These are phyloP conservation scores for Pomacea maculata DNA, from an alignment of 1,140 invertebrate species.

Conservation along the genomic window DNA sequence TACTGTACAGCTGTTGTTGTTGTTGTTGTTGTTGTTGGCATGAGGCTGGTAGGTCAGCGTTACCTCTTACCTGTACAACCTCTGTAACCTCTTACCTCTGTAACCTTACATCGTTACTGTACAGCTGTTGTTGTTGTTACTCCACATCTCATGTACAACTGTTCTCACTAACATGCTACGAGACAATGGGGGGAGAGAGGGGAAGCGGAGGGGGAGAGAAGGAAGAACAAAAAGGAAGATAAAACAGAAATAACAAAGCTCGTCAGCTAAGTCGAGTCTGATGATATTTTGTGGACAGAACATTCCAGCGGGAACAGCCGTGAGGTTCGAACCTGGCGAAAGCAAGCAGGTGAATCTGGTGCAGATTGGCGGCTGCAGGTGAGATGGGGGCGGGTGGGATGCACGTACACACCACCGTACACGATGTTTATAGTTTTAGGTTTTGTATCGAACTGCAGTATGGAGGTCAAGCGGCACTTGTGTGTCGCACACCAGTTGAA, in stretches of 20 bases:
- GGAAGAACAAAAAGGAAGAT: neutral
- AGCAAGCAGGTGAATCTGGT: constrained; percentile 57
- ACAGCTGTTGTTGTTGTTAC: constrained; percentile 37
- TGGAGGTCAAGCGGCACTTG: neutral
- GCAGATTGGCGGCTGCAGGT: constrained; percentile 61
- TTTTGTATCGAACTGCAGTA: neutral
- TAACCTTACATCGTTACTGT: neutral
- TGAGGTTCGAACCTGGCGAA: constrained; percentile 65
- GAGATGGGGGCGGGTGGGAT: constrained; percentile 18
- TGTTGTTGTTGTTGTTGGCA: constrained; percentile 54
- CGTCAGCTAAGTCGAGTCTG: no score
- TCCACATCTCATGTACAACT: neutral
- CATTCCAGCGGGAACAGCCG: constrained; percentile 62
- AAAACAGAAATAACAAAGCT: no score
- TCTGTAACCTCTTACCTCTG: no score
- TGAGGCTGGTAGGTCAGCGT: constrained; percentile 57
- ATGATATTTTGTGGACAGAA: constrained; percentile 50
- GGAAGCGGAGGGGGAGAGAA: neutral
- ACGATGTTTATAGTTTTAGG: neutral
- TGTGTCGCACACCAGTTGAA: neutral
- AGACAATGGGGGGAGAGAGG: neutral
- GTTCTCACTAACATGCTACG: neutral
- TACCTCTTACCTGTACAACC: neutral
- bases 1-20: neutral
- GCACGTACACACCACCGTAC: neutral